Conservation (phyloP, 2,113 vertebrate species). For the Chlamydotis undulata region DNA sequence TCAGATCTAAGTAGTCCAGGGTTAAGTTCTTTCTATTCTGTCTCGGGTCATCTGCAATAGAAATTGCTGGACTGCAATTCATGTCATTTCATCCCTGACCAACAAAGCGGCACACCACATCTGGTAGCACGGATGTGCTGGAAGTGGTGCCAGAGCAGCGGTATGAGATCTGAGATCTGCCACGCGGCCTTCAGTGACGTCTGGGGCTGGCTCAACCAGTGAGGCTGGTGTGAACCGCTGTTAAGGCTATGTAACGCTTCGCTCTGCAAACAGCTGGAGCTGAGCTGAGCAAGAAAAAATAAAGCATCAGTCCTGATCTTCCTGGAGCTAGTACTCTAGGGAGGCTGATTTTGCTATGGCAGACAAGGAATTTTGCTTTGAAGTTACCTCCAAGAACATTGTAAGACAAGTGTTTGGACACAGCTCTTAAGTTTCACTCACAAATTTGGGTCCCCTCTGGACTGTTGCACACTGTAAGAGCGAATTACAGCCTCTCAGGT, state of each 20-base stretch:
- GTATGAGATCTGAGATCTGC: not conserved
- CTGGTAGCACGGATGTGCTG: not conserved
- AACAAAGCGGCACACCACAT: not conserved
- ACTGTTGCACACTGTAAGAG: not conserved
- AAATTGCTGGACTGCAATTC: not conserved
- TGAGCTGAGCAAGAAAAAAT: not conserved
- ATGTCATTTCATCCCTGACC: not conserved
- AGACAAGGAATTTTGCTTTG: not conserved
- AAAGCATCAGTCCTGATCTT: not conserved
- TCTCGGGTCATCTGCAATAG: not conserved
- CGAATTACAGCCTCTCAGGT: not conserved
- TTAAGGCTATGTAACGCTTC: not conserved
- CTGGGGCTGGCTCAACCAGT: not conserved
- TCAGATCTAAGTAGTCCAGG: not conserved
- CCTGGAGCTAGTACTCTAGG: not conserved
- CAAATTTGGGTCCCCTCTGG: not conserved
- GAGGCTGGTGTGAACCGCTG: not conserved
- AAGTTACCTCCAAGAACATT: not conserved
- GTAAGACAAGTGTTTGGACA: not conserved
- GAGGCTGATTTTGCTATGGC: not conserved
- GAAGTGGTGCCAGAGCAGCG: rapidly evolving
- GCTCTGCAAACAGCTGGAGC: not conserved
- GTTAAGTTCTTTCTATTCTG: not conserved
- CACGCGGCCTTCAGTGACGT: rapidly evolving
- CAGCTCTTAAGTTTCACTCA: not conserved